phyloP scores from a whole-genome alignment of 1,140 invertebrate genomes.

The Probaryconus sp. region DNA sequence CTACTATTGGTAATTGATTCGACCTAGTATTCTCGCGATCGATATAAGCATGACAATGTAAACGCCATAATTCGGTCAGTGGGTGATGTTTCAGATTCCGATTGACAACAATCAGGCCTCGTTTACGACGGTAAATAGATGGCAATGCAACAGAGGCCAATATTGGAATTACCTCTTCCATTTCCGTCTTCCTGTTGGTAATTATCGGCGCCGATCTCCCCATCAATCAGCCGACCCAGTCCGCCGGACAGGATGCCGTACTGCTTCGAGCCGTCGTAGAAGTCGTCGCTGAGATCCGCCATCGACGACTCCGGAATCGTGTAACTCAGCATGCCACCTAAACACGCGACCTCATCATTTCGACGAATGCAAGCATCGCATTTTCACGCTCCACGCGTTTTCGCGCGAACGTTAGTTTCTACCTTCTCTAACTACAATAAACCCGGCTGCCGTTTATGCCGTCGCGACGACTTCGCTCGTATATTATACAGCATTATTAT shows the following conservation, averaged over 20 bases:
- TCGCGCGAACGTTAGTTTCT: slow-evolving; percentile 26
- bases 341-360: slow-evolving; percentile 41
- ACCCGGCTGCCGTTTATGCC: slow-evolving; percentile 10
- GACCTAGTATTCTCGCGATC: slow-evolving; percentile 42
- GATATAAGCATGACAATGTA: slow-evolving; percentile 49
- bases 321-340: slow-evolving; percentile 86
- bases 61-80: slow-evolving; percentile 50
- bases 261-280: slow-evolving; percentile 84
- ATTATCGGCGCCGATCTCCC: slow-evolving; percentile 83
- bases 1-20: slow-evolving; percentile 44
- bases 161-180: slow-evolving; percentile 79
- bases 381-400: slow-evolving; percentile 46
- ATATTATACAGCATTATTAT: slow-evolving; percentile 46
- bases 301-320: slow-evolving; percentile 81
- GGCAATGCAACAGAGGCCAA: not conserved
- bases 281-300: slow-evolving; percentile 82
- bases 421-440: slow-evolving; percentile 36
- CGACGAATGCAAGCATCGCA: slow-evolving; percentile 37
- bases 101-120: slow-evolving; percentile 28
- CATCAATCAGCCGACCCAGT: slow-evolving; percentile 85
- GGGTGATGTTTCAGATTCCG: slow-evolving; percentile 39
- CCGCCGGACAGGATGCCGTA: slow-evolving; percentile 79
- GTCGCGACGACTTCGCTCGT: slow-evolving; percentile 17
- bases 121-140: slow-evolving; percentile 1
- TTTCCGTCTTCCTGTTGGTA: slow-evolving; percentile 82